Evolutionary conservation across 2,113 vertebrate genomes (phyloP).

Genomic region (Microtus pennsylvanicus): DNA sequence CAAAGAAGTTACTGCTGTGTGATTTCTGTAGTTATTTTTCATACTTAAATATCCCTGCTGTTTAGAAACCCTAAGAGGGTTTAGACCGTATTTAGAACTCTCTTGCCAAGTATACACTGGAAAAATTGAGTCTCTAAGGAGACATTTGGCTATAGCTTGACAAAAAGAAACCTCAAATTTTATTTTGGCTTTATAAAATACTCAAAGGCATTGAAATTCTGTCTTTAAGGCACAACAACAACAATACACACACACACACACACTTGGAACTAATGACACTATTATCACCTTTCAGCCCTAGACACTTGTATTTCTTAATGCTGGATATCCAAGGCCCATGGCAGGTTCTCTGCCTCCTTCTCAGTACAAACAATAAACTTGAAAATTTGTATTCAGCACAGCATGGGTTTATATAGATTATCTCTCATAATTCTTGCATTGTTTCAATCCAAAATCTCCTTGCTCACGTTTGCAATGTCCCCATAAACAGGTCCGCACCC

Average conservation of each 20-base stretch:
- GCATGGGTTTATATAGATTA: background rate
- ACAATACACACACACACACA: background rate
- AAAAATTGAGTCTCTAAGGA: slow-evolving; percentile 78
- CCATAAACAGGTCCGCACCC: background rate
- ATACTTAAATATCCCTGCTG: slow-evolving; percentile 62
- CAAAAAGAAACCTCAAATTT: slow-evolving; percentile 64
- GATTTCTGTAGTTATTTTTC: slow-evolving; percentile 77
- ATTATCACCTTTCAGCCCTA: slow-evolving; percentile 56
- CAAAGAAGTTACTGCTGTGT: slow-evolving; percentile 67
- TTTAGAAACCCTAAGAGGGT: slow-evolving; percentile 75
- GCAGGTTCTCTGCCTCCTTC: background rate
- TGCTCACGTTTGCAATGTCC: background rate
- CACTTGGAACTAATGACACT: slow-evolving; percentile 63
- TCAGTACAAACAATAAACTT: background rate
- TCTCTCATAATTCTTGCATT: background rate
- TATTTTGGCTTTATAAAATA: slow-evolving; percentile 71
- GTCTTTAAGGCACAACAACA: slow-evolving; percentile 20
- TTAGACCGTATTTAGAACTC: slow-evolving; percentile 67
- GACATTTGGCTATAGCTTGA: slow-evolving; percentile 64
- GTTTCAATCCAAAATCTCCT: background rate
- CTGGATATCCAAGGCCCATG: background rate
- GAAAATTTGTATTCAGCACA: background rate
- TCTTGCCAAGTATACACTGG: slow-evolving; percentile 47
- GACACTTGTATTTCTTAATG: slow-evolving; percentile 42
- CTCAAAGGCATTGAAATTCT: slow-evolving; percentile 62